Percentiles rank a stretch among this genome's conserved stretches.
Conservation (phyloP, 2,888 invertebrate species). For the Oxycera nigricornis region DNA sequence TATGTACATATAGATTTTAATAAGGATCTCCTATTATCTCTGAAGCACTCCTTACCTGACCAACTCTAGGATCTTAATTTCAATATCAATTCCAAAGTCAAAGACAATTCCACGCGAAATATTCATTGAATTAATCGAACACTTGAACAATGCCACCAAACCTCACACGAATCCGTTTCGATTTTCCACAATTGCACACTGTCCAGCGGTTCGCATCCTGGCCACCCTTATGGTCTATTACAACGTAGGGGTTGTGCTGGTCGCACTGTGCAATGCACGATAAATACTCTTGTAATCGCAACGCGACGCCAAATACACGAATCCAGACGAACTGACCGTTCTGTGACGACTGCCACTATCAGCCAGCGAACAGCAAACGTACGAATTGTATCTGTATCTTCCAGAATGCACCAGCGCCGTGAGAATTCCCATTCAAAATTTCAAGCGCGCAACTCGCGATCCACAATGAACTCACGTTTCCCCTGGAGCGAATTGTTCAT, state of each 20-base stretch:
- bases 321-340: constrained; percentile 20
- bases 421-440: constrained; percentile 24
- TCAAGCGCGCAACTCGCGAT: constrained; percentile 14
- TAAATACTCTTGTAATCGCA: not conserved
- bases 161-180: not conserved
- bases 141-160: too few relatives aligned
- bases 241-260: constrained; percentile 2
- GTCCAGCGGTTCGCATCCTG: not conserved
- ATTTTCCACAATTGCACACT: not conserved
- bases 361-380: not conserved
- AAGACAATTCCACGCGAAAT: too few relatives aligned
- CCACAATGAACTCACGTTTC: not conserved
- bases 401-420: not conserved
- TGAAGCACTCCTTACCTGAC: too few relatives aligned
- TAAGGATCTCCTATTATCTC: too few relatives aligned
- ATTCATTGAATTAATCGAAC: too few relatives aligned
- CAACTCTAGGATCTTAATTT: too few relatives aligned
- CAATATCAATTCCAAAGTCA: too few relatives aligned
- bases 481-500: not conserved
- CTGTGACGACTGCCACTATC: constrained; percentile 34
- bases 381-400: constrained; percentile 23
- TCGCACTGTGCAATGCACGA: not conserved
- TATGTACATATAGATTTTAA: too few relatives aligned
- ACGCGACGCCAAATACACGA: constrained; percentile 13
- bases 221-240: not conserved